Conservation (phyloP, 1,140 invertebrate genomes). For the Cyphomyrmex costatus region DNA sequence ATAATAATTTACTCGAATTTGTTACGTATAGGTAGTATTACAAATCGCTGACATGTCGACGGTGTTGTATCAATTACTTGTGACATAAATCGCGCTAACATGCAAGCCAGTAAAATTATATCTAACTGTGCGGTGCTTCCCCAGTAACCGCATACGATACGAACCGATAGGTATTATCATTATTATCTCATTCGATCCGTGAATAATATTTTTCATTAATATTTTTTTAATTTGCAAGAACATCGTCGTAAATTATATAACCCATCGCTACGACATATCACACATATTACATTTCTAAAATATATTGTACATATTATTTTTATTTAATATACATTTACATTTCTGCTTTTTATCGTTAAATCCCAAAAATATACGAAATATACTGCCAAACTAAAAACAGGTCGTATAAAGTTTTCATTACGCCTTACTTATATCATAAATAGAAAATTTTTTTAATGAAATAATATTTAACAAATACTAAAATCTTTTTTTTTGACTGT, state of each 20-base stretch:
- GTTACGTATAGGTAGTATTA: conserved; percentile 10
- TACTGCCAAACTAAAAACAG: not conserved
- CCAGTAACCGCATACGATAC: not conserved
- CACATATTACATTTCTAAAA: not conserved
- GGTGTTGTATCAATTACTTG: conserved; percentile 43
- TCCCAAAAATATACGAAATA: not conserved
- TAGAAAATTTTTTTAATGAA: not conserved
- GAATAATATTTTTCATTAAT: not conserved
- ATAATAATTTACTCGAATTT: conserved; percentile 25
- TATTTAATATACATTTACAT: not conserved
- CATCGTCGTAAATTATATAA: not conserved
- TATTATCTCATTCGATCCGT: not conserved
- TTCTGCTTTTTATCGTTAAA: not conserved
- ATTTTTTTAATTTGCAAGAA: conserved; percentile 20
- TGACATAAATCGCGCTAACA: conserved; percentile 31
- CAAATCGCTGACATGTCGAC: conserved; percentile 3
- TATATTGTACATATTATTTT: not conserved
- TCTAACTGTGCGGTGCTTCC: not conserved
- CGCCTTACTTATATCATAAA: not conserved
- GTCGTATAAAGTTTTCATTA: not conserved
- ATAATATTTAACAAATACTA: no score
- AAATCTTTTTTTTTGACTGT: no score
- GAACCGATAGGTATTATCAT: not conserved
- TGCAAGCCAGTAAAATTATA: conserved; percentile 17
- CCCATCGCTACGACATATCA: not conserved